Evolutionary conservation across 2,888 invertebrate species (phyloP), one percentile per base, ranked within the genome.

Genomic region (Polia nebulosa): DNA sequence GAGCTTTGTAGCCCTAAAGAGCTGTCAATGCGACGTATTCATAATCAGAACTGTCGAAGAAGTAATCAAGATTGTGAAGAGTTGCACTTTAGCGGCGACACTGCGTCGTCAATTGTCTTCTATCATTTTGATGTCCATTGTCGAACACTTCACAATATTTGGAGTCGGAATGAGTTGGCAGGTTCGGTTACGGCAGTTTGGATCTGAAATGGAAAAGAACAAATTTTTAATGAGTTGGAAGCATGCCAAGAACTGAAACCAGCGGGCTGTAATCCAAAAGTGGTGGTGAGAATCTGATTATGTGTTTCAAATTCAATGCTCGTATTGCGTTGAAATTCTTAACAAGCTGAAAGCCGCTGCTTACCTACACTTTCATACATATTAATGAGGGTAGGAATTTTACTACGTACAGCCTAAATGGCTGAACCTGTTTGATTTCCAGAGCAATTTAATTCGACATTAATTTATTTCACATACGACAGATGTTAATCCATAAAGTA

Each of bases 31-130:
- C 52, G 83, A 78, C 65, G 60, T 81, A 72, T 66, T 81, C 88
- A 72, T 80, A 36, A 27, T 76, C 45, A 49, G 27, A 58, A 66
- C 56, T 32, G 45, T 53, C 36, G 34, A 25, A 57, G 17, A 57
- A 78, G 74, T 72, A 29, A 41, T 76, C 25, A 51, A 58, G 69
- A 78, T 71, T 62, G 58, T 63, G 72, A 67, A 55, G 58, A 51
- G 59, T 62, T 77, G 76, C 64, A 66, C 69, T 74, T 36, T 72
- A 56, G 53, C 57, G 58, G 39, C 57, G 52, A 72, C 63, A 55
- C 66, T 64, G 70, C 57, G 77, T 51, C 72, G 82, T 94, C 91
- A 94, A 90, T 94, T 94, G 82, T 94, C 93, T 85, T 94, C 94
- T 89, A 88, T 92, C 93, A 93, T 93, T 68, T 89, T 92, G 84